phyloP scores from a whole-genome alignment of 2,797 vertebrate species.

The Merluccius polli region DNA sequence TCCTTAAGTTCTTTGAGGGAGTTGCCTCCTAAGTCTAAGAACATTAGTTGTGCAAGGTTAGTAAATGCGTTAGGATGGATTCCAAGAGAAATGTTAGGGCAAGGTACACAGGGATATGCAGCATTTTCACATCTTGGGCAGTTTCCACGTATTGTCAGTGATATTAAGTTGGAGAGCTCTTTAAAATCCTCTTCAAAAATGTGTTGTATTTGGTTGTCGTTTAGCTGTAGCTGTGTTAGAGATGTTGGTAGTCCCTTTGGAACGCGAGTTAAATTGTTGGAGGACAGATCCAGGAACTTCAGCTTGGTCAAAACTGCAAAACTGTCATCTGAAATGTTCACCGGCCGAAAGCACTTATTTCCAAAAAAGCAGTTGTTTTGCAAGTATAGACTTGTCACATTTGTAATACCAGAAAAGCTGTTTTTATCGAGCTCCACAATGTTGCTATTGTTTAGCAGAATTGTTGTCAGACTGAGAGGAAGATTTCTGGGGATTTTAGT shows the following conservation, averaged over 20 bases:
- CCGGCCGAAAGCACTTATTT: slow-evolving; percentile 74
- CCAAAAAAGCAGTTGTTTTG: slow-evolving; percentile 85
- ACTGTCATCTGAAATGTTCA: slow-evolving; percentile 62
- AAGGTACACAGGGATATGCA: slow-evolving; percentile 82
- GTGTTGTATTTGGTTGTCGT: slow-evolving; percentile 75
- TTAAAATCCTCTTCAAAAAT: slow-evolving; percentile 76
- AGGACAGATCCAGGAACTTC: slow-evolving; percentile 75
- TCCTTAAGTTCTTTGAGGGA: slow-evolving; percentile 70
- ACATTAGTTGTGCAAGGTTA: slow-evolving; percentile 63
- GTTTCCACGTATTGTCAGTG: slow-evolving; percentile 85
- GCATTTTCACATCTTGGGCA: slow-evolving; percentile 88
- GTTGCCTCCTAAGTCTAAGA: slow-evolving; percentile 82
- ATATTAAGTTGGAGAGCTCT: slow-evolving; percentile 68
- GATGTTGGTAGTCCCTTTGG: slow-evolving; percentile 75
- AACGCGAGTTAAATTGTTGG: slow-evolving; percentile 81
- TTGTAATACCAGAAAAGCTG: slow-evolving; percentile 66
- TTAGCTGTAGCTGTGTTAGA: slow-evolving; percentile 71
- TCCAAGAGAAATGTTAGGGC: slow-evolving; percentile 67
- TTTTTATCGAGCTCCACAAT: slow-evolving; percentile 65
- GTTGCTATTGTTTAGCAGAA: slow-evolving; percentile 75
- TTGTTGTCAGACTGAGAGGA: slow-evolving; percentile 64
- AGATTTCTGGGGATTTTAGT: slow-evolving; percentile 71
- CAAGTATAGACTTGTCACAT: slow-evolving; percentile 73
- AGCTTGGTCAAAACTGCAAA: slow-evolving; percentile 74
- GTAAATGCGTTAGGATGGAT: slow-evolving; percentile 80